Evolutionary conservation across 2,797 vertebrate genomes (phyloP), one percentile per base, ranked within the genome.

Genomic region (Gallinago nigripennis): DNA sequence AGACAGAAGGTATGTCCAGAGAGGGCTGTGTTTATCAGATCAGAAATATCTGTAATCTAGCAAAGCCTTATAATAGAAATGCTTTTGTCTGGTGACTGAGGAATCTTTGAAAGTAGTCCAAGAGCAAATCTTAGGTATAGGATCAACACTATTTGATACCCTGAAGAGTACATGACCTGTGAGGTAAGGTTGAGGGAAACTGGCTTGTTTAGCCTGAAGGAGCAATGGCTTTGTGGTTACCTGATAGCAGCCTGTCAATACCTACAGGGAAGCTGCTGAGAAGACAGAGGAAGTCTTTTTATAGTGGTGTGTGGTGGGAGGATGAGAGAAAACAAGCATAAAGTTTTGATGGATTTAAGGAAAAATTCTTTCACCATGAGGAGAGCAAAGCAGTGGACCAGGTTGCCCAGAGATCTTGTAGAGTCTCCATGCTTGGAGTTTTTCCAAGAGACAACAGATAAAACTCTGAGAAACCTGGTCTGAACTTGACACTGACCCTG

Each of bases 141-240:
- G 30, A 51, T 43, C 69, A 64, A 17, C 4, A 7, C 6, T 63
- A 14, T 75, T 21, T 68, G 33, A 37, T 23, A 83, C 45, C 33
- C 28, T 43, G 9, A 90, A 63, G 19, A 63, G 19, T 35, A 69
- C 0, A 0, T 12, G 17, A 24, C 9, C 31, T 45, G 15, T 33
- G 35, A 76, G 11, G 27, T 20, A 28, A 80, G 8, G 30, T 7
- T 69, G 70, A 58, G 48, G 24, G 28, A 58, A 72, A 27, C 16
- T 6, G 14, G 3, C 9, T 30, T 45, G 5, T 56, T 73, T 11
- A 80, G 21, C 20, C 27, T 82, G 79, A 84, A 70, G 46, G 17
- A 72, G 30, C 58, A 21, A 33, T 19, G 13, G 6, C 20, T 75
- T 48, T 71, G 27, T 16, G 8, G 6, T 76, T 69, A 61, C 24